Percentiles rank a stretch among this genome's conserved stretches.
Conservation (phyloP, 92 coral and sea anemone genomes). For the Porites lobata region DNA sequence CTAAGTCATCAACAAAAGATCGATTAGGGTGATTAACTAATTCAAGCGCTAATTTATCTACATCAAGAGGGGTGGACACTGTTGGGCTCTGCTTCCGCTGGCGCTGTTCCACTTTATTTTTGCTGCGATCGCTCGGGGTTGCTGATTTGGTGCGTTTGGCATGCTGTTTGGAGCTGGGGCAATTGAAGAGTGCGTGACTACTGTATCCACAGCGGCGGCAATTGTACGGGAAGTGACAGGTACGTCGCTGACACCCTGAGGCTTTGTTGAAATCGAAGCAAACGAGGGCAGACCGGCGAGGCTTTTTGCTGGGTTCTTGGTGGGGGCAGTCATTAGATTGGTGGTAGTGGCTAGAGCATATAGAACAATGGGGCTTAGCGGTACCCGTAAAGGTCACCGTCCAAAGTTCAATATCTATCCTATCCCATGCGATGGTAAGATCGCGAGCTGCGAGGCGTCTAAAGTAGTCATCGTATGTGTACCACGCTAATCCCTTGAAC, state of each 20-base stretch:
- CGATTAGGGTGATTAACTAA: neutral
- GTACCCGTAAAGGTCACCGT: too few species aligned
- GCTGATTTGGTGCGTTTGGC: slow-evolving; percentile 15
- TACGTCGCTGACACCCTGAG: slow-evolving; percentile 26
- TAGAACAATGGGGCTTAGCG: neutral
- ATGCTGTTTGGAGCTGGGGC: slow-evolving; percentile 3
- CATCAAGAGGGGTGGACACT: neutral
- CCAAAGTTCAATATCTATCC: too few species aligned
- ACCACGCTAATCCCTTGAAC: neutral
- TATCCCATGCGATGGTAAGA: too few species aligned
- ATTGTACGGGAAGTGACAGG: slow-evolving; percentile 45
- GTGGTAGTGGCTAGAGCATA: slow-evolving; percentile 10
- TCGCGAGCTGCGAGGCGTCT: neutral
- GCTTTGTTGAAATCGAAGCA: slow-evolving; percentile 36
- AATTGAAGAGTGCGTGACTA: slow-evolving; percentile 18
- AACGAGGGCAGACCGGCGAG: slow-evolving; percentile 30
- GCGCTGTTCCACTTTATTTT: slow-evolving; percentile 26
- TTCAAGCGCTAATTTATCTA: slow-evolving; percentile 2
- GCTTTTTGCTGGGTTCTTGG: slow-evolving; percentile 31
- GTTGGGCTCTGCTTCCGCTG: neutral
- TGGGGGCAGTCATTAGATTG: slow-evolving; percentile 22
- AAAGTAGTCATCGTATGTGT: neutral
- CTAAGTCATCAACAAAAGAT: neutral
- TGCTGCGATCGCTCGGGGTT: slow-evolving; percentile 27
- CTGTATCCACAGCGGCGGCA: slow-evolving; percentile 15